Evolutionary conservation across 2,113 vertebrate species (phyloP), one percentile per base, ranked within the genome.

Genomic region (Talpa occidentalis): DNA sequence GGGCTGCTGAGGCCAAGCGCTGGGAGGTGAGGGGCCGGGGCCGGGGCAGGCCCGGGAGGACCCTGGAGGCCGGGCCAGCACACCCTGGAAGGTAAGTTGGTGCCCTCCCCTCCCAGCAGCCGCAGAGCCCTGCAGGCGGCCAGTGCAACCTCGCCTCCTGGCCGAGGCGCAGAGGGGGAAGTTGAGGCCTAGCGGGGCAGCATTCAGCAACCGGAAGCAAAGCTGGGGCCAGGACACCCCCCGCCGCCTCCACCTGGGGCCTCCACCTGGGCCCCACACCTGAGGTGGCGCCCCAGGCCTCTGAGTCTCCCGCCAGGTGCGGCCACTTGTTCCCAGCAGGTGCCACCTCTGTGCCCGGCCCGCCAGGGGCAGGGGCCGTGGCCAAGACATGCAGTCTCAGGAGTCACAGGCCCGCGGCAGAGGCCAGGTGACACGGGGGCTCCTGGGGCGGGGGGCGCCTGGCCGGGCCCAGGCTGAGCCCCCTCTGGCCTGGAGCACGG

Each of bases 41-140:
- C 54, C 37, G 9, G 0, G 54, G 85, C 67, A 80, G 76, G 60
- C 19, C 84, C 16, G 3, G 82, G 37, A 59, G 72, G 52, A 35
- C 40, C 67, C 0, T 0, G 59, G 12, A 7, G 70, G 30, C 66
- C 69, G 6, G 89, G 37, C 44, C 60, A 0, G 70, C 42, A 9
- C 14, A 0, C 56, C 49, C 15, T 62, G 80, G 92, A 79, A 94
- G 94, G 88, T 90, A 95, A 97, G 92, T 54, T 24, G 11, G 17
- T 42, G 0, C 0, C 49, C 54, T 15, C 59, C 30, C 11, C 14
- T 15, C 21, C 37, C n/a, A n/a, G n/a, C n/a, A n/a, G n/a, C n/a
- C n/a, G n/a, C n/a, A 44, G 44, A 44, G 44, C 44, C 44, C 44
- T 44, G 44, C 44, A 10, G 44, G 44, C 44, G 10, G 44, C n/a